phyloP scores from a whole-genome alignment of 2,888 invertebrate genomes.

The Andrena flavipes region DNA sequence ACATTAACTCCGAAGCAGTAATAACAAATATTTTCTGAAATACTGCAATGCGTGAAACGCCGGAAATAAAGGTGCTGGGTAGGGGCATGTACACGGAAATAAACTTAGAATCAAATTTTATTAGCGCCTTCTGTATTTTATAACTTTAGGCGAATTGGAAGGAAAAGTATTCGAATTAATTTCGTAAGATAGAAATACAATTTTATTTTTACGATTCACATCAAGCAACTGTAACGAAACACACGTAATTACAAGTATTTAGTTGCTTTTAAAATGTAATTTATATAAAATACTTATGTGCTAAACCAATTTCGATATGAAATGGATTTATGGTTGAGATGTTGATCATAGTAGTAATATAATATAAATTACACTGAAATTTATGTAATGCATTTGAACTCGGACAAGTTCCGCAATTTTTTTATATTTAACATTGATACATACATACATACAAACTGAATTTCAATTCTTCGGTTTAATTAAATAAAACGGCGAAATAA shows the following conservation, averaged over 20 bases:
- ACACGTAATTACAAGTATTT: slow-evolving; percentile 21
- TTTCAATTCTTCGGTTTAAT: background rate
- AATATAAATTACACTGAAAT: background rate
- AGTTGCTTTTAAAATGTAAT: background rate
- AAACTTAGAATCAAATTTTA: slow-evolving; percentile 7
- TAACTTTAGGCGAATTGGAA: background rate
- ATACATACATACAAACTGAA: background rate
- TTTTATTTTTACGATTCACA: slow-evolving; percentile 56
- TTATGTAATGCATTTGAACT: too few relatives aligned
- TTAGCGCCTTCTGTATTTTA: background rate
- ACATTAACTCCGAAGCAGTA: background rate
- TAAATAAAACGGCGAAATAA: slow-evolving; percentile 9
- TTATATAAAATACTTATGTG: slow-evolving; percentile 6
- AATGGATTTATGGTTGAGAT: background rate
- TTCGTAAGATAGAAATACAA: slow-evolving; percentile 32
- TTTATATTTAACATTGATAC: background rate
- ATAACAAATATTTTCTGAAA: slow-evolving; percentile 16
- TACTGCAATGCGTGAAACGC: slow-evolving; percentile 20
- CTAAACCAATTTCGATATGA: slow-evolving; percentile 12
- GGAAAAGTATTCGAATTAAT: background rate
- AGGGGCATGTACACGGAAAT: slow-evolving; percentile 34
- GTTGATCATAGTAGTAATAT: background rate
- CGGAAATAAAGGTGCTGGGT: slow-evolving; percentile 37
- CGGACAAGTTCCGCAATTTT: too few relatives aligned
- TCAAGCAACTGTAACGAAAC: slow-evolving; percentile 47